Conservation (phyloP, 1,140 invertebrate species). For the Penaeus japonicus region DNA sequence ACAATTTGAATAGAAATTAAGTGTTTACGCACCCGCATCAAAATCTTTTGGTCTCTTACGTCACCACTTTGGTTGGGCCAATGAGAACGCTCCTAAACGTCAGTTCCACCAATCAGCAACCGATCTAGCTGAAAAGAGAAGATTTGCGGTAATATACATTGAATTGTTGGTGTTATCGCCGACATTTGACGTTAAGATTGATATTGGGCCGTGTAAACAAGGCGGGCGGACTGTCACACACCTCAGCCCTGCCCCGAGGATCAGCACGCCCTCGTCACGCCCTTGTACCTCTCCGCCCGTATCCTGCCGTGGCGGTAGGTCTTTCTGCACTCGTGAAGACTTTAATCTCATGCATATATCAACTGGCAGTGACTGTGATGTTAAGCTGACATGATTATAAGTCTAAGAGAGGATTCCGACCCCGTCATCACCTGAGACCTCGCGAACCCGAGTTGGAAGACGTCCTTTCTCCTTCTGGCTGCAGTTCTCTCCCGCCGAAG, state of each 20-base stretch:
- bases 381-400: no score
- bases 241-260: neutral
- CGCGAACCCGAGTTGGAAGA: no score
- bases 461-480: no score
- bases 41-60: slow-evolving; percentile 54
- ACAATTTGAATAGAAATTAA: slow-evolving; percentile 59
- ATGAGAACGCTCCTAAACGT: slow-evolving; percentile 25
- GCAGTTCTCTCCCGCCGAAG: no score
- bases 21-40: slow-evolving; percentile 57
- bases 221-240: slow-evolving; percentile 18
- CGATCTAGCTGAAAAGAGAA: slow-evolving; percentile 32
- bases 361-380: no score
- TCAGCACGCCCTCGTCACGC: neutral
- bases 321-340: no score
- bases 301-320: no score
- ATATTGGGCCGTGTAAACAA: slow-evolving; percentile 54
- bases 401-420: no score
- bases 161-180: slow-evolving; percentile 56
- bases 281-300: neutral
- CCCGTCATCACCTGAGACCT: no score
- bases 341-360: no score
- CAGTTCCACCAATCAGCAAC: slow-evolving; percentile 39
- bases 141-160: slow-evolving; percentile 58
- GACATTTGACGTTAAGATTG: slow-evolving; percentile 55
- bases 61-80: slow-evolving; percentile 54